phyloP scores from a whole-genome alignment of 2,797 vertebrate species.

The Paguma larvata region DNA sequence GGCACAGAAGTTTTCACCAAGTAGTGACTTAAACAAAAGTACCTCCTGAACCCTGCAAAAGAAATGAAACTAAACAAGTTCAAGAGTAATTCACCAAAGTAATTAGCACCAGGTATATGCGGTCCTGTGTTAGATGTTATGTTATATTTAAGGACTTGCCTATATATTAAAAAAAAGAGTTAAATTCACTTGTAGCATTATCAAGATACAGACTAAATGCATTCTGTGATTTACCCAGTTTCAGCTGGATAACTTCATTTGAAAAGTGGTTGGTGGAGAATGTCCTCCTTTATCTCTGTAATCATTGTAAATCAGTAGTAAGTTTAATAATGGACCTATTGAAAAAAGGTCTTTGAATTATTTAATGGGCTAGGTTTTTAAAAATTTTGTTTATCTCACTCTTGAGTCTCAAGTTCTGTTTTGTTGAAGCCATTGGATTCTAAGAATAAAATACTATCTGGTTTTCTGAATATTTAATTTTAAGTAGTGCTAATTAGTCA shows the following conservation, averaged over 20 bases:
- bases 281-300: neutral
- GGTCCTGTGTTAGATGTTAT: neutral
- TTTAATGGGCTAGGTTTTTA: neutral
- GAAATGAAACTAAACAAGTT: neutral
- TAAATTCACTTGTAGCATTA: neutral
- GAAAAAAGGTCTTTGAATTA: neutral
- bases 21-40: neutral
- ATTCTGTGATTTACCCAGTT: too few relatives aligned
- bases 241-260: neutral
- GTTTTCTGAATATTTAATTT: slow-evolving; percentile 22
- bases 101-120: neutral
- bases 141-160: neutral
- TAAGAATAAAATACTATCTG: neutral
- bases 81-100: neutral
- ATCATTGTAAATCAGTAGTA: neutral
- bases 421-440: slow-evolving; percentile 1
- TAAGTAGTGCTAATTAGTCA: neutral
- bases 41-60: neutral
- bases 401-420: neutral
- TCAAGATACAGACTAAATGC: neutral
- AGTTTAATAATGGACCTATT: neutral
- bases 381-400: neutral
- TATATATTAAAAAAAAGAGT: neutral
- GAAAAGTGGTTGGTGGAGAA: neutral
- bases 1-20: neutral